phyloP scores from a whole-genome alignment of 2,888 invertebrate species.

The Metalampra italica region DNA sequence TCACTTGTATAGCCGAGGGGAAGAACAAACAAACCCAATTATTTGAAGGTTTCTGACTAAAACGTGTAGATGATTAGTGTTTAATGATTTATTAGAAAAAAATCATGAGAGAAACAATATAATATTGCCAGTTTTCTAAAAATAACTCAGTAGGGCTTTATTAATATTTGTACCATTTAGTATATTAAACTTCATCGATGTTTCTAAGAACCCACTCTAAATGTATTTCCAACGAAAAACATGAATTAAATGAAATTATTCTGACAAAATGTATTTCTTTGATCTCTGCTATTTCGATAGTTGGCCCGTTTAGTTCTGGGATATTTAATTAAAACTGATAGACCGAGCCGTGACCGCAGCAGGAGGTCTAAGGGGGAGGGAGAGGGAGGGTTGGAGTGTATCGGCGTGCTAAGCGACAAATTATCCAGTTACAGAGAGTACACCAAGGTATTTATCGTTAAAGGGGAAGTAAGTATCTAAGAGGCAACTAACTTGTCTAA shows the following conservation, averaged over 20 bases:
- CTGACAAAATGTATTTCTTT: neutral
- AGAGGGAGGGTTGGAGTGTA: neutral
- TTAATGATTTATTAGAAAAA: too few species aligned
- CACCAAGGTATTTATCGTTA: neutral
- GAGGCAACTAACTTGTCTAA: neutral
- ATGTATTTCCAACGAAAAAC: neutral
- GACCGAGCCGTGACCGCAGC: slow-evolving; percentile 2
- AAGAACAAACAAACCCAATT: too few species aligned
- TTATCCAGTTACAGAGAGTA: neutral
- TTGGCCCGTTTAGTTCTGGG: slow-evolving; percentile 10
- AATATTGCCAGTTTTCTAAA: too few species aligned
- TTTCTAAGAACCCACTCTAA: too few species aligned
- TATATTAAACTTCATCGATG: too few species aligned
- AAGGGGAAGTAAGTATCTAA: neutral
- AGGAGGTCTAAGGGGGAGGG: neutral
- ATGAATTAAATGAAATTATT: neutral
- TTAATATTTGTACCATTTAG: too few species aligned
- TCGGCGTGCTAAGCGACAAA: neutral
- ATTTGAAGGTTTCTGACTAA: too few species aligned
- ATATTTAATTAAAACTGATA: slow-evolving; percentile 14
- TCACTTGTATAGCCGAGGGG: too few species aligned
- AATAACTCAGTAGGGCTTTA: too few species aligned
- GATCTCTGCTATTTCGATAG: slow-evolving; percentile 8
- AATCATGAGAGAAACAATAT: too few species aligned
- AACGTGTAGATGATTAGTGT: too few species aligned